A percentile compares a stretch with the other conserved stretches of the same genome.
Evolutionary conservation across 2,113 vertebrate species (phyloP).

Genomic region (Pipa parva): DNA sequence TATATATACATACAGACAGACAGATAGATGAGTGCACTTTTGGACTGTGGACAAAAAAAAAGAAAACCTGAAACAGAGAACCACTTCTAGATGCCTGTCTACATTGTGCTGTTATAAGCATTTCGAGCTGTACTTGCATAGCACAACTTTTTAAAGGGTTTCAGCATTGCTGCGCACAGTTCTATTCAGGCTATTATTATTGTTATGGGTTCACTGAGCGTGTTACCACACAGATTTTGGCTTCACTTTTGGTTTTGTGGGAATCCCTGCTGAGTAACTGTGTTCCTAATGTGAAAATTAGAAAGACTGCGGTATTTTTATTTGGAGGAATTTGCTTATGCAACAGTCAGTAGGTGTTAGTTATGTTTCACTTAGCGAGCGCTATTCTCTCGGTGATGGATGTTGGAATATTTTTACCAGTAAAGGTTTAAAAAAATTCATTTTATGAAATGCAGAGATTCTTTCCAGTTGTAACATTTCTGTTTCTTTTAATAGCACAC

Average conservation of each 20-base stretch:
- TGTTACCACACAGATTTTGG: constrained; percentile 6
- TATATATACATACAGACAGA: no score
- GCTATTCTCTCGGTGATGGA: not conserved
- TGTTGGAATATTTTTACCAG: constrained; percentile 11
- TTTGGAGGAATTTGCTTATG: constrained; percentile 8
- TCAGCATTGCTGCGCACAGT: no score
- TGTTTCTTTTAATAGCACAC: constrained; percentile 69
- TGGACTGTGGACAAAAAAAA: no score
- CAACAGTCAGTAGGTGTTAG: constrained; percentile 23
- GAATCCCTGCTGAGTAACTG: constrained; percentile 6
- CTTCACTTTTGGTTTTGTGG: not conserved
- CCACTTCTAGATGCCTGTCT: no score
- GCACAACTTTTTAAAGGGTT: no score
- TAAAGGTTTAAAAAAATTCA: not conserved
- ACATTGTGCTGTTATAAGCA: no score
- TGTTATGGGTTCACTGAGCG: not conserved
- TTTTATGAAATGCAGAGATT: constrained; percentile 1
- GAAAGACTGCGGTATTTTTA: not conserved
- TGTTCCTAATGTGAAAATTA: not conserved
- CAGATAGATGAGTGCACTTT: no score
- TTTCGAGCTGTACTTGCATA: no score
- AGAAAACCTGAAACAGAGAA: no score
- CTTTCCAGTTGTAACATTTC: constrained; percentile 11
- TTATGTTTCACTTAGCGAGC: not conserved
- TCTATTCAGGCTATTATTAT: not conserved